These are phyloP conservation scores for Gymnocephalus cernua DNA, from an alignment of 2,113 vertebrate species.

Conservation along the genomic window DNA sequence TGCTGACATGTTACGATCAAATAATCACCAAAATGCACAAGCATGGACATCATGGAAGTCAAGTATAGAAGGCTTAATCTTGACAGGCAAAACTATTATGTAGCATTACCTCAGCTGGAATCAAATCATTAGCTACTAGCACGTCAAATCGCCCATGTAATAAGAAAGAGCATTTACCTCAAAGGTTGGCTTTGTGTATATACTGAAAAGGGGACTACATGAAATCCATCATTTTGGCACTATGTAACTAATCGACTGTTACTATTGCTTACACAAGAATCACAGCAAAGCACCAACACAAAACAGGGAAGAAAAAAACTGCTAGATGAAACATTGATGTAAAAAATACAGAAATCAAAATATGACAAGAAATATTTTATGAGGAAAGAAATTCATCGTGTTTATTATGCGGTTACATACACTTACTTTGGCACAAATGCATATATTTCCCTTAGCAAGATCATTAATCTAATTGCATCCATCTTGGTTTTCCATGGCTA, in stretches of 20 bases:
- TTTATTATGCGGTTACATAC: neutral
- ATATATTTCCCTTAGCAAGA: neutral
- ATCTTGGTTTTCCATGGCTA: slow-evolving; percentile 7
- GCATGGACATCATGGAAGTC: slow-evolving; percentile 27
- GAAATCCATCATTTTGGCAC: neutral
- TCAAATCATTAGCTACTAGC: neutral
- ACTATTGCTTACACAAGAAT: neutral
- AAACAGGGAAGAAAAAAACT: neutral
- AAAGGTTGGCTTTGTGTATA: neutral
- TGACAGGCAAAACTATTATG: neutral
- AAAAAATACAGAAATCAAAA: neutral
- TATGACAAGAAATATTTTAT: neutral
- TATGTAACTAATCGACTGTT: neutral
- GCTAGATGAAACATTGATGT: neutral
- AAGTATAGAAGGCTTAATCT: neutral
- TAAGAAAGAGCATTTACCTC: slow-evolving; percentile 1
- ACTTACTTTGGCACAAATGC: neutral
- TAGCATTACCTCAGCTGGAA: neutral
- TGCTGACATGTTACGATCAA: slow-evolving; percentile 50
- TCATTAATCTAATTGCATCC: slow-evolving; percentile 9
- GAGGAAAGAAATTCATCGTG: neutral
- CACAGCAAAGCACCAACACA: neutral
- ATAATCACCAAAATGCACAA: slow-evolving; percentile 45
- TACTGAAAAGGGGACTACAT: neutral
- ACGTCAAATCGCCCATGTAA: slow-evolving; percentile 6